Base-by-base conservation (phyloP, 2,888 invertebrate species). In the Melinaea marsaeus region DNA sequence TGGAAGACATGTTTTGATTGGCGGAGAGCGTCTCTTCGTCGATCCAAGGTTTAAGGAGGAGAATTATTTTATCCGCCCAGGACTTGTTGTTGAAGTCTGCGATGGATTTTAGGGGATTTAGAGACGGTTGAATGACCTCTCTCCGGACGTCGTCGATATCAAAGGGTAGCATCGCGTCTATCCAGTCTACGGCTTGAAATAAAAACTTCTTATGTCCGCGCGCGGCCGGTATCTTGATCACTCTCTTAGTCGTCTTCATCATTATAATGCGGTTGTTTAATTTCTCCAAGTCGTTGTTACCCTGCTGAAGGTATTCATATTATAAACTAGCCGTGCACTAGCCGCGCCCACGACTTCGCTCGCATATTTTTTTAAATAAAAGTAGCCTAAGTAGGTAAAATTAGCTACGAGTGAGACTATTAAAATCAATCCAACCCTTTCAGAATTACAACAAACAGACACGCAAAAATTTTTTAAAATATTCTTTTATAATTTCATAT, bases 231-330 rank as follows among this genome's bases (percentile, higher is more conserved):
- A 95, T 91, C 80, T 94, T 94, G 55, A 95, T 92, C 3, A 95
- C 92, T n/a, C 95, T 91, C 78, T 93, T 94, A 0, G 94, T 94
- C 7, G 94, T 94, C 78, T 94, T 94, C 79, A 95, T 92, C 81
- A 94, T 91, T 34, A 95, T 92, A 9, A 95, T 92, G 57, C 93
- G 92, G 60, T 92, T 89, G 37, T 86, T 90, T 58, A 88, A 89
- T 70, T 92, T 89, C 60, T 93, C 92, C 66, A 92, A 93, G 32
- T 92, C 92, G 55, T 89, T 86, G 69, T 86, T 87, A 3, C 91
- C 92, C 79, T 94, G 42, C 42, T 42, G 9, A 4, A 32, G 7
- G 46, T 33, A 32, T 57, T 57, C 22, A 22, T 57, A 9, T 22
- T 22, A 22, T 22, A 22, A 0, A 22, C 22, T 22, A 1, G 22